A percentile compares a stretch with the other conserved stretches of the same genome.
phyloP scores from a whole-genome alignment of 1,140 invertebrate genomes.

The Drosophila grimshawi region DNA sequence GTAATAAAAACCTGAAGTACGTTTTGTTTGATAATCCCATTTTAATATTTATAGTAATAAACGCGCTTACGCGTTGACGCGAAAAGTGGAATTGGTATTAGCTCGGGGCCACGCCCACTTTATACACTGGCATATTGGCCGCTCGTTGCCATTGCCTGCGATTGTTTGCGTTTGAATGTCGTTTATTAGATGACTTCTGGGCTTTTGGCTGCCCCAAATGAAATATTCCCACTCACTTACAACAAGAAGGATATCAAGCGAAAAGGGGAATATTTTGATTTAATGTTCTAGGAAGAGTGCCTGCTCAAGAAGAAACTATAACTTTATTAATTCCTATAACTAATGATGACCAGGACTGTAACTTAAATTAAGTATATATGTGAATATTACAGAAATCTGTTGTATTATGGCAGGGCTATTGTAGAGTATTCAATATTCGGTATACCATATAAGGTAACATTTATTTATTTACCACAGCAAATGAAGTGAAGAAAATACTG shows the following conservation, averaged over 20 bases:
- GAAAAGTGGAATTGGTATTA: not conserved
- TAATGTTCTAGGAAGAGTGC: no score
- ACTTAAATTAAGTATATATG: no score
- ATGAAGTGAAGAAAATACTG: not conserved
- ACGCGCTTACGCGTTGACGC: constrained; percentile 60
- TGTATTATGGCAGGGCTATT: no score
- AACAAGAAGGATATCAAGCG: no score
- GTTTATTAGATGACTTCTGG: constrained; percentile 36
- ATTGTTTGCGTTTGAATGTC: constrained; percentile 20
- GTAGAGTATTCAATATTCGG: not conserved
- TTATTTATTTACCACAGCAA: constrained; percentile 26
- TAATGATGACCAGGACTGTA: no score
- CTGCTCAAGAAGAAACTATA: no score
- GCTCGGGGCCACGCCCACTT: constrained; percentile 20
- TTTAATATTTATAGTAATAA: constrained; percentile 75
- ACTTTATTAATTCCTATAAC: no score
- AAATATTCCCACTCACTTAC: not conserved
- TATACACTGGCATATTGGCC: constrained; percentile 42
- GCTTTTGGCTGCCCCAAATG: not conserved
- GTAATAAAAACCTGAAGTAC: constrained; percentile 69
- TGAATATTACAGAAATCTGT: no score
- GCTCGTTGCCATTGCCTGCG: constrained; percentile 32
- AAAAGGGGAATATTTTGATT: no score
- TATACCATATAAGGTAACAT: not conserved
- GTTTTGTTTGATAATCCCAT: constrained; percentile 67